These are phyloP conservation scores for Microtus richardsoni DNA, from an alignment of 2,113 vertebrate genomes.

Conservation along the genomic window DNA sequence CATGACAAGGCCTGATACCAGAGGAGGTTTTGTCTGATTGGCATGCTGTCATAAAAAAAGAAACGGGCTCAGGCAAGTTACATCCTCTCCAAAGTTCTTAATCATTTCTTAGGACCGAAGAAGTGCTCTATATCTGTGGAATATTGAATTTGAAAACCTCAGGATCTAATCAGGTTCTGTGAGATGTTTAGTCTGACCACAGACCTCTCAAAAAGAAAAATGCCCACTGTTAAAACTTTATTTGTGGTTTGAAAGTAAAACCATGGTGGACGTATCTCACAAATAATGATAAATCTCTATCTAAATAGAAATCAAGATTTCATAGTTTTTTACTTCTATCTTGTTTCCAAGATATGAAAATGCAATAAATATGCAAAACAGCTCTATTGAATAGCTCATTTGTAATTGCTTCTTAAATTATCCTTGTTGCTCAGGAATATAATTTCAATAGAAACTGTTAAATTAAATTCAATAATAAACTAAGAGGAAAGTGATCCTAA, in stretches of 20 bases:
- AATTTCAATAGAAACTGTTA: slow-evolving; percentile 55
- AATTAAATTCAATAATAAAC: slow-evolving; percentile 48
- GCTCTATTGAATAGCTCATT: slow-evolving; percentile 23
- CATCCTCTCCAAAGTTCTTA: slow-evolving; percentile 45
- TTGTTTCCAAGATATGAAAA: slow-evolving; percentile 37
- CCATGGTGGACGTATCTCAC: slow-evolving; percentile 66
- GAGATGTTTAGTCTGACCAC: slow-evolving; percentile 68
- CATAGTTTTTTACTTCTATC: slow-evolving; percentile 58
- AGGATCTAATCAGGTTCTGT: slow-evolving; percentile 68
- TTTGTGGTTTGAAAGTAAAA: slow-evolving; percentile 83
- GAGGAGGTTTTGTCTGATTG: slow-evolving; percentile 38
- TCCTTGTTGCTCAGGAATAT: slow-evolving; percentile 34
- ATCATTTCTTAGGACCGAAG: slow-evolving; percentile 66
- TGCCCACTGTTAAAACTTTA: slow-evolving; percentile 76
- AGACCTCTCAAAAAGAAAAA: slow-evolving; percentile 78
- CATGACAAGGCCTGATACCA: neutral
- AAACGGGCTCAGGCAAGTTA: slow-evolving; percentile 8
- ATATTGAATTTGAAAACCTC: slow-evolving; percentile 70
- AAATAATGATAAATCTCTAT: slow-evolving; percentile 74
- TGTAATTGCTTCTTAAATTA: slow-evolving; percentile 50
- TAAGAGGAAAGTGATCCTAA: slow-evolving; percentile 34
- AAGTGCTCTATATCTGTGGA: slow-evolving; percentile 41
- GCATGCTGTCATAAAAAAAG: neutral
- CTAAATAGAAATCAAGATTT: slow-evolving; percentile 68
- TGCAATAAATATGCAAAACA: slow-evolving; percentile 40